These are phyloP conservation scores for Rana temporaria DNA, from an alignment of 2,113 vertebrate genomes.

Conservation along the genomic window DNA sequence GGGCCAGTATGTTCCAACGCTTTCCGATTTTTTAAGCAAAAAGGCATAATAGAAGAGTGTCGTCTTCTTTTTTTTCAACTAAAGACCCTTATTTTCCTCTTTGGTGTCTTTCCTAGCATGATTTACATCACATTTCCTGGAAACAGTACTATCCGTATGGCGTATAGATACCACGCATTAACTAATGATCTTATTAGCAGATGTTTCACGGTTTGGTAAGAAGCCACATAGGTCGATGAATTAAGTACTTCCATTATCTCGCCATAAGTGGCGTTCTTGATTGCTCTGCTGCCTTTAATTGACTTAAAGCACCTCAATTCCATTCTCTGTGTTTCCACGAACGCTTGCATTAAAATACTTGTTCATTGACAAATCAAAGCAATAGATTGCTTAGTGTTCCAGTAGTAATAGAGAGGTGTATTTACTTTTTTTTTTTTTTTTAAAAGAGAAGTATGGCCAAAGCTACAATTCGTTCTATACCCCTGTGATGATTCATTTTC, in stretches of 20 bases:
- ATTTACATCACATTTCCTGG: conserved; percentile 1
- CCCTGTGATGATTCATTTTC: too few relatives aligned
- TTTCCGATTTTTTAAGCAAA: too few relatives aligned
- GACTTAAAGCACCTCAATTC: conserved; percentile 4
- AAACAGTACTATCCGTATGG: not conserved
- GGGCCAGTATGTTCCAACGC: too few relatives aligned
- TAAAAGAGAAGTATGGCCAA: not conserved
- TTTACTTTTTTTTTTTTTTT: not conserved
- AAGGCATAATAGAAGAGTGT: too few relatives aligned
- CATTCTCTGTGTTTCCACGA: not conserved
- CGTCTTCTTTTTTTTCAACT: too few relatives aligned
- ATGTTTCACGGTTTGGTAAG: not conserved
- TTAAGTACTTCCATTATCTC: conserved; percentile 5
- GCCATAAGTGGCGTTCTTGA: not conserved
- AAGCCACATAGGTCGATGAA: not conserved
- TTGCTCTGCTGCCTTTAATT: conserved; percentile 5
- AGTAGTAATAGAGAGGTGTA: not conserved
- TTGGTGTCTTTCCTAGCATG: not conserved
- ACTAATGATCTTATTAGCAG: not conserved
- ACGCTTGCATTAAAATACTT: not conserved
- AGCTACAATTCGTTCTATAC: too few relatives aligned
- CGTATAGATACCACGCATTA: not conserved
- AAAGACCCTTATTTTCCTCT: not conserved
- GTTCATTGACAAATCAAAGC: not conserved
- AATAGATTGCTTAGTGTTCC: not conserved